Base-by-base conservation (phyloP, 2,888 invertebrate species). In the Pherbina coryleti region DNA sequence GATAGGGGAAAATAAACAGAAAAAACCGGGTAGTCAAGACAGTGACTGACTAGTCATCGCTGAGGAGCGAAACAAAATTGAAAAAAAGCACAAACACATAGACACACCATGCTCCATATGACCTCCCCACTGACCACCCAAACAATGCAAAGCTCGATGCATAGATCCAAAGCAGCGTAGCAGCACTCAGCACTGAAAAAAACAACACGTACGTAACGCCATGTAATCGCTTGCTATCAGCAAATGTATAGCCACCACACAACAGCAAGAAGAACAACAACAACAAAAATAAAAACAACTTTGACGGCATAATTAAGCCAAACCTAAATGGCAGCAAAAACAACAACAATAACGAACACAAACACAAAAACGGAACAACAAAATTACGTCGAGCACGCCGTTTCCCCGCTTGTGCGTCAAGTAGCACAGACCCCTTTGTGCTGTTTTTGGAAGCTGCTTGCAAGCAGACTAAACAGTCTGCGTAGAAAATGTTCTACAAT, bases 341-440 rank as follows among this genome's bases (percentile, higher is more conserved):
- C 70, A 57, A 55, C 49, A 57, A 60, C 69, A 57, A 64, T 25
- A 69, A 60, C 34, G 72, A 49, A 49, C 53, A 31, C 69, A 31
- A 64, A 14, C n/a, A 64, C 51, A 44, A 62, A 34, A 60, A 28
- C 57, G 57, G 28, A 28, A 60, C 57, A 60, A 14, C 57, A 28
- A 60, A 60, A 60, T 60, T 78, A 79, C 80, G 80, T 72, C 75
- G 76, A 76, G 70, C 80, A 80, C 80, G 78, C 76, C 79, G 78
- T 74, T 76, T 77, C 66, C 67, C 57, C 75, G 70, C 67, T 67
- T 62, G 76, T 73, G 71, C 34, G 37, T n/a, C 67, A 73, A 62
- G 28, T 70, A 69, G 70, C 75, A 55, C 49, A 73, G 73, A 72
- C 74, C 78, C 77, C 78, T 64, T 70, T 66, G 70, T 28, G 64